Percentiles rank a stretch among this genome's conserved stretches.
phyloP scores from a whole-genome alignment of 2,797 vertebrate species.

The Manis javanica region DNA sequence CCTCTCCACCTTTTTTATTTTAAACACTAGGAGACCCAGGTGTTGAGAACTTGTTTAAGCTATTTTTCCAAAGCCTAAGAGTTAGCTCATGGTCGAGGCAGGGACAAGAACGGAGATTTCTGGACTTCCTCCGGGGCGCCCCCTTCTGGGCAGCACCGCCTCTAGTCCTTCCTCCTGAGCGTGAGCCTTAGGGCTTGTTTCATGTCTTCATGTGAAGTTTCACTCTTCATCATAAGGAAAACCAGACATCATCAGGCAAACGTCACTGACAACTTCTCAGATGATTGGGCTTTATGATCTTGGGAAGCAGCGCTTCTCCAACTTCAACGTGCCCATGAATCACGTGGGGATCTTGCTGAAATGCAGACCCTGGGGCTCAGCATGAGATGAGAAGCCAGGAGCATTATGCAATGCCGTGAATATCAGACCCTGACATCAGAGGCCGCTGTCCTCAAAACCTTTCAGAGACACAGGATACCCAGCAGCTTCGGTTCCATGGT shows the following conservation, averaged over 20 bases:
- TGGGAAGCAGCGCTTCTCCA: not conserved
- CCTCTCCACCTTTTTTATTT: not conserved
- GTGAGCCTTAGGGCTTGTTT: not conserved
- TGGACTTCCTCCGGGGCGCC: not conserved
- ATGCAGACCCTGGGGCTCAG: not conserved
- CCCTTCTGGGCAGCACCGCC: not conserved
- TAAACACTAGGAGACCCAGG: not conserved
- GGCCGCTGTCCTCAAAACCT: not conserved
- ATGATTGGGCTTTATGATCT: not conserved
- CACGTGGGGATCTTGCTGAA: not conserved
- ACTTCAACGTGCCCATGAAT: not conserved
- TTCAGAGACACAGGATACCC: not conserved
- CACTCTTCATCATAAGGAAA: not conserved
- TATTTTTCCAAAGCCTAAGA: not conserved
- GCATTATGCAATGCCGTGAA: fast-evolving
- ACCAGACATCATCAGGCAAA: not conserved
- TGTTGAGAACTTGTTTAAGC: not conserved
- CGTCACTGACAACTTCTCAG: not conserved
- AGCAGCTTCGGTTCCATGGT: not conserved
- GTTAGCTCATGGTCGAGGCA: not conserved
- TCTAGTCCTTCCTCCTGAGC: not conserved
- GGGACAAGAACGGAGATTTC: not conserved
- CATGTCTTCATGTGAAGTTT: not conserved
- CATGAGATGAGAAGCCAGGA: not conserved
- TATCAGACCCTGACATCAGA: not conserved